Evolutionary conservation across 1,140 invertebrate species (phyloP).

Genomic region (Drosophila rufa): DNA sequence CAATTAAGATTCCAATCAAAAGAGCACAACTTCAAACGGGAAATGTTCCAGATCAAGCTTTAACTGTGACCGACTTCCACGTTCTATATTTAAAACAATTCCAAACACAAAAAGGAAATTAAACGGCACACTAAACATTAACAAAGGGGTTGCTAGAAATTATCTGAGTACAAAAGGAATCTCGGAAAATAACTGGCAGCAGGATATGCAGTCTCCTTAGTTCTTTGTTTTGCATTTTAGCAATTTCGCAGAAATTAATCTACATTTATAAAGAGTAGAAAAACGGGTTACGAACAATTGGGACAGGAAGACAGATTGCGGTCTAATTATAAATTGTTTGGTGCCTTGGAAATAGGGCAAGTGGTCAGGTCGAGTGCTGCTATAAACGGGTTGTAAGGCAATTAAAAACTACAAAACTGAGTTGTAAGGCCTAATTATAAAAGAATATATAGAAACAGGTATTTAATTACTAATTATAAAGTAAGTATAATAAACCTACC

Average conservation of each 20-base stretch:
- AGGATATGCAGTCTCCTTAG: constrained; percentile 1
- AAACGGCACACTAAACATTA: constrained; percentile 7
- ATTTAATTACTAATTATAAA: not conserved
- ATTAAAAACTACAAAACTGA: not conserved
- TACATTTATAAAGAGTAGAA: not conserved
- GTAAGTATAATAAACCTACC: too few species aligned
- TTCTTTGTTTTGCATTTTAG: constrained; percentile 5
- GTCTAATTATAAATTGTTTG: not conserved
- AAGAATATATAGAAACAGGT: not conserved
- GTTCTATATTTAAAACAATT: not conserved
- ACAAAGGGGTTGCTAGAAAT: not conserved
- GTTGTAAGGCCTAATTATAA: not conserved
- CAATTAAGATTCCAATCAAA: not conserved
- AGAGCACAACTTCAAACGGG: not conserved
- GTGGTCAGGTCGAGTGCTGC: not conserved
- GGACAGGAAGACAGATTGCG: not conserved
- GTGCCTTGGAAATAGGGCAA: not conserved
- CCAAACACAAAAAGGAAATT: not conserved
- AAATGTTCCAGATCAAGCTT: not conserved
- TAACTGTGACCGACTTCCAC: not conserved
- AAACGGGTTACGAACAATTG: constrained; percentile 3
- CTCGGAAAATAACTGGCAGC: too few species aligned
- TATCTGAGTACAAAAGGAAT: not conserved
- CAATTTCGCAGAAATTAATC: constrained; percentile 8
- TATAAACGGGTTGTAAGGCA: not conserved